These are phyloP conservation scores for Galeopsomyia nigrocyanea DNA, from an alignment of 2,888 invertebrate genomes.

Conservation along the genomic window DNA sequence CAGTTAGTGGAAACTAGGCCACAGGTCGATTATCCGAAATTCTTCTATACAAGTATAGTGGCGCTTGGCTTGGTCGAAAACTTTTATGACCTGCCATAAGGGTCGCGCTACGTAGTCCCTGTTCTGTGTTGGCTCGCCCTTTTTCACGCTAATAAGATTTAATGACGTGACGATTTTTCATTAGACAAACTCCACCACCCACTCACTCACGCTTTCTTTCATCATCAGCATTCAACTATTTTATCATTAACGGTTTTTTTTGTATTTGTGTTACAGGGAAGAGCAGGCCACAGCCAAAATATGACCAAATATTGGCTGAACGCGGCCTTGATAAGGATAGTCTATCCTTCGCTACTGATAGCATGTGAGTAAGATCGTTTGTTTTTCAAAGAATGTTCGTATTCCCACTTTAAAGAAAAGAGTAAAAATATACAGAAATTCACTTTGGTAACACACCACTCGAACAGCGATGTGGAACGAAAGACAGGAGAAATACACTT, in stretches of 20 bases:
- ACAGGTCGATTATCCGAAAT: slow-evolving; percentile 38
- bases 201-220: too few species aligned
- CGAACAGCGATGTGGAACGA: slow-evolving; percentile 32
- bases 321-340: slow-evolving; percentile 70
- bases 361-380: slow-evolving; percentile 69
- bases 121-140: not conserved
- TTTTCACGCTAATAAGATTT: not conserved
- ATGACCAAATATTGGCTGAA: slow-evolving; percentile 71
- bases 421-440: slow-evolving; percentile 25
- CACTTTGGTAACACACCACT: slow-evolving; percentile 24
- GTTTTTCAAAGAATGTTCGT: not conserved
- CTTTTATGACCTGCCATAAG: slow-evolving; percentile 7
- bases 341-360: slow-evolving; percentile 70
- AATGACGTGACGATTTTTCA: slow-evolving; percentile 11
- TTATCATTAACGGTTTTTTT: not conserved
- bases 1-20: slow-evolving; percentile 48
- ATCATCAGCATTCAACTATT: too few species aligned
- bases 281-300: slow-evolving; percentile 51
- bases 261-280: slow-evolving; percentile 53
- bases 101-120: not conserved
- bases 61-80: slow-evolving; percentile 10
- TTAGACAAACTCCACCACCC: not conserved
- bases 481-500: slow-evolving; percentile 20
- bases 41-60: slow-evolving; percentile 22
- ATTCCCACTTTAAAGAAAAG: not conserved